Evolutionary conservation across 2,888 invertebrate genomes (phyloP), one percentile per base, ranked within the genome.

Genomic region (Maniola hyperantus): DNA sequence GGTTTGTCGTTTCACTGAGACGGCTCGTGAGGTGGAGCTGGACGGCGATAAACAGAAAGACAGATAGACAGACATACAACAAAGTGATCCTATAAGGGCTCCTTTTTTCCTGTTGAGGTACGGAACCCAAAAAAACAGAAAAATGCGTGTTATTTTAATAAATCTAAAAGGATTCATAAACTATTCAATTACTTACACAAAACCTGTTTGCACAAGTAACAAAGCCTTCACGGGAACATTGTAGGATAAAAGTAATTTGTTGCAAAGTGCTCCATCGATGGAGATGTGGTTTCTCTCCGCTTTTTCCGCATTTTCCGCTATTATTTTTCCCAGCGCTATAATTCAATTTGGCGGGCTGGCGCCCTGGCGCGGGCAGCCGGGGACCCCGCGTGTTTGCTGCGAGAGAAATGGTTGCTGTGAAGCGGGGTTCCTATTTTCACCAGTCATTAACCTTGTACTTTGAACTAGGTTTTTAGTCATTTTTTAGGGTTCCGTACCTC

Each of bases 281-380:
- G 64, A 67, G 60, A 64, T 44, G 60, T 65, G 62, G 62, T 42
- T 26, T 42, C 20, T 42, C 33, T 34, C 60, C 44, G 59, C 39
- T 39, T 26, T 26, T 26, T 26, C 15, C 50, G 63, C 60, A 60
- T 64, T 68, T 68, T 62, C 63, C 68, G 18, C 70, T 80, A 83
- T 83, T 83, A 83, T 82, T 81, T 80, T 79, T 77, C 74, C 70
- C 71, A 71, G 64, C 73, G 78, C 80, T 81, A 81, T 85, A 83
- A 85, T 83, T 84, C 83, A 82, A 84, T 85, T 79, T 72, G 74
- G 73, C 67, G 70, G 75, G 75, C 76, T 74, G 77, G 74, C 76
- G 76, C 62, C 60, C 77, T 44, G 54, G 50, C 50, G 61, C 59
- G 63, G 42, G 20, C 54, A 11, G 46, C 60, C 55, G 39, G 51